Conservation (phyloP, 1,140 invertebrate genomes). For the Pseudomyrmex flavicornis region DNA sequence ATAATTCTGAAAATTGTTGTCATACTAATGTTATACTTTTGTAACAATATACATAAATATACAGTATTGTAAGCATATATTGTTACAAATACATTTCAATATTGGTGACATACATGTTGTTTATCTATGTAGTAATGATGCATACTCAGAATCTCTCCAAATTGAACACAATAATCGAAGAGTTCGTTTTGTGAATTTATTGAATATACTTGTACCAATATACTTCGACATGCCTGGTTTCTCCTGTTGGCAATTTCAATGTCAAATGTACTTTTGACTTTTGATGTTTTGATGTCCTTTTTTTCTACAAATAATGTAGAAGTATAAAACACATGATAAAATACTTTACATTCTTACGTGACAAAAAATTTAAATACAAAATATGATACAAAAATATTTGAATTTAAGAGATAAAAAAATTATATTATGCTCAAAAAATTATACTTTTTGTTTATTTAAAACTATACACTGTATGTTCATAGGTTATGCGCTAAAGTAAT, state of each 20-base stretch:
- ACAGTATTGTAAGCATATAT: conserved; percentile 35
- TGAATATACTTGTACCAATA: conserved; percentile 79
- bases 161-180: conserved; percentile 87
- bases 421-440: neutral
- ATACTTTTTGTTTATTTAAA: neutral
- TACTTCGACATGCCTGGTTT: conserved; percentile 22
- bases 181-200: conserved; percentile 87
- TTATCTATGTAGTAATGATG: conserved; percentile 87
- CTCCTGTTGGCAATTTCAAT: neutral
- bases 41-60: conserved; percentile 57
- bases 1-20: conserved; percentile 86
- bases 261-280: conserved; percentile 85
- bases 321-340: no score
- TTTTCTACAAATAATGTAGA: neutral
- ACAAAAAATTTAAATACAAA: neutral
- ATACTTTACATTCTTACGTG: neutral
- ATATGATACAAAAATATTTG: neutral
- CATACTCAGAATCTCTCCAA: conserved; percentile 87
- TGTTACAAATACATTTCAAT: conserved; percentile 5
- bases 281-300: conserved; percentile 77
- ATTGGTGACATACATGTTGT: conserved; percentile 76
- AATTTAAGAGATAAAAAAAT: neutral
- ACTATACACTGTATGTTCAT: neutral
- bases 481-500: conserved; percentile 31
- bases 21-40: conserved; percentile 23